Evolutionary conservation across 2,113 vertebrate genomes (phyloP), one percentile per base, ranked within the genome.

Genomic region (Acanthisitta chloris): DNA sequence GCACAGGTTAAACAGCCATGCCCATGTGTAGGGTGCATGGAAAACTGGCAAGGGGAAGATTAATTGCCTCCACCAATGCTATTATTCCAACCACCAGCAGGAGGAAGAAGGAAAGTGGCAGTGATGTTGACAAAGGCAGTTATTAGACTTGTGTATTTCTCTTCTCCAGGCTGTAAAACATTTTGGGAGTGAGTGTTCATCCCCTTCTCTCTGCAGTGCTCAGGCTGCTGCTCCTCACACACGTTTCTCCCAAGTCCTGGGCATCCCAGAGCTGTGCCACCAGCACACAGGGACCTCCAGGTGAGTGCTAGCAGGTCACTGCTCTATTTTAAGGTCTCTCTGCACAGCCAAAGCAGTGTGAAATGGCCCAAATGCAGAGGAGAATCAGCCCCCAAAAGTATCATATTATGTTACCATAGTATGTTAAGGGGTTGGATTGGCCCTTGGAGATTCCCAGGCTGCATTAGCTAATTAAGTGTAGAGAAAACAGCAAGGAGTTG

Each of bases 51-150:
- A 79, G 90, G 64, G 7, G 67, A 97, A 96, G 95, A 97, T 96
- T 61, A 96, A 97, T 31, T 94, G 94, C 92, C 95, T 81, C 67
- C 76, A 90, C 4, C 14, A 87, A 72, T 38, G 87, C 97, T 92
- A 87, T 66, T 69, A 88, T 51, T 93, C 91, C 81, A 46, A 43
- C 38, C 90, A 84, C 81, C 80, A 90, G 95, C 90, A 33, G 42
- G 89, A 96, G 81, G 7, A 89, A 86, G 84, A 51, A 91, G 42
- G 23, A 8, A 51, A 18, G 40, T 40, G 96, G 89, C 93, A 91
- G 81, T 29, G 90, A 95, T 91, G 95, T 64, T 96, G 97, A 96
- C 96, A 97, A 94, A 83, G 94, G 91, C 77, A 80, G 42, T 55
- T 38, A 54, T 82, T 61, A 49, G 46, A 92, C 70, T 69, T 81